Evolutionary conservation across 1,140 invertebrate genomes (phyloP).

Genomic region (Drosophila bocqueti): DNA sequence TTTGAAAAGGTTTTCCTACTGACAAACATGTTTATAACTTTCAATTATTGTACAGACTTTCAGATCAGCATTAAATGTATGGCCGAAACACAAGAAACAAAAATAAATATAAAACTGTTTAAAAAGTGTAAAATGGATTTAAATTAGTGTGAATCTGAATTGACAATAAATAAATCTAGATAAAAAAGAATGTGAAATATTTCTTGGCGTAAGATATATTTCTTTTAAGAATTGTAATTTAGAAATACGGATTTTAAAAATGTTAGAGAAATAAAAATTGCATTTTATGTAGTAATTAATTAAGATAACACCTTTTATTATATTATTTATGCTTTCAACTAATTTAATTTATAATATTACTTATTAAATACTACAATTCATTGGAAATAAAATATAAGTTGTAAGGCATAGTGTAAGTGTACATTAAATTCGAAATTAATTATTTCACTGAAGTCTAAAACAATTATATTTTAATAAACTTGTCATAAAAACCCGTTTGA

Average conservation of each 20-base stretch:
- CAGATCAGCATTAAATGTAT: not conserved
- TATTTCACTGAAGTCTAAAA: not conserved
- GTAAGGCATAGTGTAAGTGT: too few species aligned
- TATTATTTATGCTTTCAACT: not conserved
- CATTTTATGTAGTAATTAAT: not conserved
- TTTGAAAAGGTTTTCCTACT: not conserved
- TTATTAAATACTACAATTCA: too few species aligned
- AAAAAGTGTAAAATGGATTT: too few species aligned
- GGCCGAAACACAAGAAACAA: not conserved
- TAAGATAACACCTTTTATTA: not conserved
- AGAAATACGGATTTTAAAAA: not conserved
- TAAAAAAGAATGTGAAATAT: too few species aligned
- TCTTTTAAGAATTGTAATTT: not conserved
- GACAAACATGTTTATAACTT: not conserved
- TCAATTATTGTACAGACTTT: not conserved
- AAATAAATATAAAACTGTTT: not conserved
- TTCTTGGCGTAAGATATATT: not conserved
- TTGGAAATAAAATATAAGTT: not conserved
- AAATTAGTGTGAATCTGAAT: not conserved
- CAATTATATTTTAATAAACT: not conserved
- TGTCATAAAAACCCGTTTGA: not conserved
- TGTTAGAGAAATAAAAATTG: not conserved
- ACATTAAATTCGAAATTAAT: too few species aligned
- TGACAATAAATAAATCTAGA: not conserved
- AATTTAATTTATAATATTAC: not conserved